These are phyloP conservation scores for Falco cherrug DNA, from an alignment of 2,797 vertebrate genomes.

Conservation along the genomic window DNA sequence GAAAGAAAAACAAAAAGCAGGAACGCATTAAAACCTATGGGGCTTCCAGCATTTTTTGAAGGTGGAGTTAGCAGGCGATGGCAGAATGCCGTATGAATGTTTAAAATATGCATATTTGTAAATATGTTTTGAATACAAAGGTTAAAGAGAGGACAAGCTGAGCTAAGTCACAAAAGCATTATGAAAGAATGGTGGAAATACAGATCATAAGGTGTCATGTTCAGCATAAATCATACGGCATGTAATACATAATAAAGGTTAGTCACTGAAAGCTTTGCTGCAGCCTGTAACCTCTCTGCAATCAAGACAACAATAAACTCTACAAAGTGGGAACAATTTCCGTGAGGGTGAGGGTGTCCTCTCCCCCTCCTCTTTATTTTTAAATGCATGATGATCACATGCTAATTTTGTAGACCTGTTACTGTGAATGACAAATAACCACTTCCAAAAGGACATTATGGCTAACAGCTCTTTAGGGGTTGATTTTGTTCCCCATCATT, in stretches of 20 bases:
- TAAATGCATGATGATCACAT: constrained; percentile 39
- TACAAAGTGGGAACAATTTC: constrained; percentile 36
- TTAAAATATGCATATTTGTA: constrained; percentile 61
- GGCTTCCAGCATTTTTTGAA: neutral
- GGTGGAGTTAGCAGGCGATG: neutral
- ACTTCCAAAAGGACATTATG: constrained; percentile 46
- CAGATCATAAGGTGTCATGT: constrained; percentile 65
- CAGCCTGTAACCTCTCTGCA: constrained; percentile 51
- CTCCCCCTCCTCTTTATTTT: constrained; percentile 33
- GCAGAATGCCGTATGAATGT: neutral
- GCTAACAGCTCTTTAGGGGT: constrained; percentile 55
- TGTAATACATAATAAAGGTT: constrained; percentile 63
- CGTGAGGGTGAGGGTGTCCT: neutral
- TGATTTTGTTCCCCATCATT: constrained; percentile 56
- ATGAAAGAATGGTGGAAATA: constrained; percentile 2
- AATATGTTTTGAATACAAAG: constrained; percentile 61
- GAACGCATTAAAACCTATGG: constrained; percentile 11
- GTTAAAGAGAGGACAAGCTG: constrained; percentile 64
- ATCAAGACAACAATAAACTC: constrained; percentile 58
- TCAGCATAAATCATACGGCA: constrained; percentile 28
- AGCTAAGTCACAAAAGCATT: constrained; percentile 38
- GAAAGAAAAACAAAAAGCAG: neutral
- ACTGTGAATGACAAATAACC: constrained; percentile 62
- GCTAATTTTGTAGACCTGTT: constrained; percentile 57
- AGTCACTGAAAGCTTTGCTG: constrained; percentile 4